These are phyloP conservation scores for Acanthococcus lagerstroemiae DNA, from an alignment of 2,888 invertebrate genomes.

Conservation along the genomic window DNA sequence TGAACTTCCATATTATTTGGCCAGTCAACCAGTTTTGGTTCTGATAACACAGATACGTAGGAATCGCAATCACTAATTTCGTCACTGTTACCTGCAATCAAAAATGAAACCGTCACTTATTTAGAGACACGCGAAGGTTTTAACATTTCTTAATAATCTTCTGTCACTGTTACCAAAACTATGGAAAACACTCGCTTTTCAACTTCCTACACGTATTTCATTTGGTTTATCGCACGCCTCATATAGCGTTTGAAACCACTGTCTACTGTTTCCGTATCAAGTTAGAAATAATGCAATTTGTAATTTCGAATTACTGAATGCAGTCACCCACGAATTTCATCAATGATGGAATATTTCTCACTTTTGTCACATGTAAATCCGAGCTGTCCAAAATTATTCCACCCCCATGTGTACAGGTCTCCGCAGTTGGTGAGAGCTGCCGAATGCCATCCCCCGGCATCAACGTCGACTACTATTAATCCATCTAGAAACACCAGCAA, in stretches of 20 bases:
- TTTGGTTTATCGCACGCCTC: no score
- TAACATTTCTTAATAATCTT: no score
- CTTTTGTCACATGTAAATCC: slow-evolving; percentile 44
- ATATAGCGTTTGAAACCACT: no score
- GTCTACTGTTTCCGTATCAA: no score
- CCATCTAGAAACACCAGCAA: slow-evolving; percentile 66
- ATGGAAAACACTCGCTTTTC: no score
- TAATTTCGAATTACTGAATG: neutral
- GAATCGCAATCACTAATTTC: slow-evolving; percentile 38
- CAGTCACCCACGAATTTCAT: no score
- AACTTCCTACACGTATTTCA: no score
- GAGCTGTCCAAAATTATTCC: slow-evolving; percentile 78
- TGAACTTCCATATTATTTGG: slow-evolving; percentile 41
- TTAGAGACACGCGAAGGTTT: no score
- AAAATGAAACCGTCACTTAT: neutral
- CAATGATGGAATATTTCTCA: no score
- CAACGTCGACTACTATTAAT: slow-evolving; percentile 56
- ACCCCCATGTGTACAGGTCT: slow-evolving; percentile 83
- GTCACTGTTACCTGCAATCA: slow-evolving; percentile 36
- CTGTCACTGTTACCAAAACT: no score
- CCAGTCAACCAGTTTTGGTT: slow-evolving; percentile 42
- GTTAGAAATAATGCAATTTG: neutral
- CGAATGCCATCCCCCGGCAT: slow-evolving; percentile 81
- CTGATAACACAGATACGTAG: slow-evolving; percentile 27
- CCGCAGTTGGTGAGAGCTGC: slow-evolving; percentile 66